phyloP scores from a whole-genome alignment of 2,797 vertebrate genomes.

The Anguilla obscura region DNA sequence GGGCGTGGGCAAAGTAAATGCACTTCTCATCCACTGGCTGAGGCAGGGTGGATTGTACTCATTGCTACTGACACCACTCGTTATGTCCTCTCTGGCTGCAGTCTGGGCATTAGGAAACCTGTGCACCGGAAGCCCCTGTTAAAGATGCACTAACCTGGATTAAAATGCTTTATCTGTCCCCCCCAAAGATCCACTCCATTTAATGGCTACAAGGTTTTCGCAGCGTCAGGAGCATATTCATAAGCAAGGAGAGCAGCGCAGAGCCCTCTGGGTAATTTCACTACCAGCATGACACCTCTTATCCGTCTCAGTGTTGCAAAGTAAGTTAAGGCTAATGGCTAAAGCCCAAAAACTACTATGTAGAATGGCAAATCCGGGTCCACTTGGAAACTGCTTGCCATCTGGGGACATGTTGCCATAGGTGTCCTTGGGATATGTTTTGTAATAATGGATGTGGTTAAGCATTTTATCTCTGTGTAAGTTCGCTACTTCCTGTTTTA shows the following conservation, averaged over 20 bases:
- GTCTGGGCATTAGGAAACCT: not conserved
- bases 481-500: not conserved
- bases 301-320: not conserved
- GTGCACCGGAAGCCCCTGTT: not conserved
- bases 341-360: not conserved
- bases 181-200: not conserved
- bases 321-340: not conserved
- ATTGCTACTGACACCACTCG: not conserved
- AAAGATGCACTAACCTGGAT: not conserved
- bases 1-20: not conserved
- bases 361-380: not conserved
- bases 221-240: not conserved
- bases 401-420: not conserved
- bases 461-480: not conserved
- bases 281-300: not conserved
- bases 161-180: not conserved
- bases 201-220: constrained; percentile 8
- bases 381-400: not conserved
- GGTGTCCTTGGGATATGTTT: not conserved
- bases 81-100: not conserved
- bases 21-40: not conserved
- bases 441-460: not conserved
- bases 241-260: not conserved
- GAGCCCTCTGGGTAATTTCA: not conserved
- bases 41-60: not conserved